phyloP scores from a whole-genome alignment of 2,888 invertebrate species.

The Chironomus tentans region DNA sequence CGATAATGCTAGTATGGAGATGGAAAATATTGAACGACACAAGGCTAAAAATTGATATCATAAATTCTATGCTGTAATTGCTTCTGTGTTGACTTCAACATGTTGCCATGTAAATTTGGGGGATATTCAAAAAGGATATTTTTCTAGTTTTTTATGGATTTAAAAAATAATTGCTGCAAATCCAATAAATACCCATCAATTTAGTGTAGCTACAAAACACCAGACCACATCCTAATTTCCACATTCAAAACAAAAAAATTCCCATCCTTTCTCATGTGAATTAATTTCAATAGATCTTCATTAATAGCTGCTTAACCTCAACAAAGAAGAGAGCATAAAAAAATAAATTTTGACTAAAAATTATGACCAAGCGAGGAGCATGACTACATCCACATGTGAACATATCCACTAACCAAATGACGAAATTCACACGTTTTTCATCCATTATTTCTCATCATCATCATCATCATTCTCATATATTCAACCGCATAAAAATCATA shows the following conservation, averaged over 20 bases:
- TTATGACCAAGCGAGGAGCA: neutral
- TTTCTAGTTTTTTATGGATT: too few relatives aligned
- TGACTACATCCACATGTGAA: neutral
- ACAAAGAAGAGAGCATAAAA: neutral
- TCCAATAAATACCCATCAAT: too few relatives aligned
- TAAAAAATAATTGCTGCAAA: too few relatives aligned
- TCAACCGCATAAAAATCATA: constrained; percentile 1
- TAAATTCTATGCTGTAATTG: constrained; percentile 15
- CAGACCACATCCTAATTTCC: too few relatives aligned
- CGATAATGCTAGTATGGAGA: neutral
- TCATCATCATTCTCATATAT: neutral
- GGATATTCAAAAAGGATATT: too few relatives aligned
- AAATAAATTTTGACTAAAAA: neutral
- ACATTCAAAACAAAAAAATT: neutral
- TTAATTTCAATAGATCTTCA: constrained; percentile 9
- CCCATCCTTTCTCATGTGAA: neutral
- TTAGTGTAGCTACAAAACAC: too few relatives aligned
- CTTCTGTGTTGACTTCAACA: neutral
- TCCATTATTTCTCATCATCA: constrained; percentile 11
- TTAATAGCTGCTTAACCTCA: constrained; percentile 7
- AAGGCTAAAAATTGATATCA: neutral
- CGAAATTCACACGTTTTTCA: constrained; percentile 10
- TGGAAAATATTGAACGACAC: neutral
- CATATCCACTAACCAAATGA: neutral
- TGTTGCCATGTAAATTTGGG: neutral